phyloP scores from a whole-genome alignment of 2,797 vertebrate species.

The Craterocephalus amniculus region DNA sequence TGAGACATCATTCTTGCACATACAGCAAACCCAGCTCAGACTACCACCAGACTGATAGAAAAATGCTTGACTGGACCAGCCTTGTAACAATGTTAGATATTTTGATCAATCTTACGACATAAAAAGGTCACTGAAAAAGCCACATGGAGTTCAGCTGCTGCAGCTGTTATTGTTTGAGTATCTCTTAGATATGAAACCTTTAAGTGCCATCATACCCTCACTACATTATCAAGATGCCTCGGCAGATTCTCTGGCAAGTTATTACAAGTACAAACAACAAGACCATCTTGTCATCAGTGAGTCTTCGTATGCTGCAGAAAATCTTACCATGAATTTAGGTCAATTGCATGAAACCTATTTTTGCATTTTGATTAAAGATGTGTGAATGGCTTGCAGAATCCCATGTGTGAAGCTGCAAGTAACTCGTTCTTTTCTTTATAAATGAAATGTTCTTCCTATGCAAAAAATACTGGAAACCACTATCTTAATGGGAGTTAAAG shows the following conservation, averaged over 20 bases:
- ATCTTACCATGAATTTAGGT: not conserved
- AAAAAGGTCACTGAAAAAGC: too few species aligned
- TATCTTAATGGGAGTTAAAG: not conserved
- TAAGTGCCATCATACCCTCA: conserved; percentile 15
- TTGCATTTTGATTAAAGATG: not conserved
- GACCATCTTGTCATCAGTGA: not conserved
- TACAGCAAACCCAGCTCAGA: too few species aligned
- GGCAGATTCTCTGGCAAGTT: conserved; percentile 32
- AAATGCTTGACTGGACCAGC: too few species aligned
- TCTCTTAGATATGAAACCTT: conserved; percentile 14
- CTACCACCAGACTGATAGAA: too few species aligned
- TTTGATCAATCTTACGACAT: too few species aligned
- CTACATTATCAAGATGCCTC: conserved; percentile 7
- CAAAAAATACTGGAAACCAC: not conserved
- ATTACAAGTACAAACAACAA: conserved; percentile 11
- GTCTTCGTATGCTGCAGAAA: not conserved
- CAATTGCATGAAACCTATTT: not conserved
- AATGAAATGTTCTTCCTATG: not conserved
- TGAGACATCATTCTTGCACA: too few species aligned
- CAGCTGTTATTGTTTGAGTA: conserved; percentile 1
- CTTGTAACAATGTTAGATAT: too few species aligned
- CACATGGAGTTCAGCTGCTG: too few species aligned
- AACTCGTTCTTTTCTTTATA: not conserved
- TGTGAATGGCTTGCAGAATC: not conserved
- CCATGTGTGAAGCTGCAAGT: not conserved